Percentiles rank a stretch among this genome's conserved stretches.
Conservation (phyloP, 2,888 invertebrate species). For the Nephrotoma appendiculata region DNA sequence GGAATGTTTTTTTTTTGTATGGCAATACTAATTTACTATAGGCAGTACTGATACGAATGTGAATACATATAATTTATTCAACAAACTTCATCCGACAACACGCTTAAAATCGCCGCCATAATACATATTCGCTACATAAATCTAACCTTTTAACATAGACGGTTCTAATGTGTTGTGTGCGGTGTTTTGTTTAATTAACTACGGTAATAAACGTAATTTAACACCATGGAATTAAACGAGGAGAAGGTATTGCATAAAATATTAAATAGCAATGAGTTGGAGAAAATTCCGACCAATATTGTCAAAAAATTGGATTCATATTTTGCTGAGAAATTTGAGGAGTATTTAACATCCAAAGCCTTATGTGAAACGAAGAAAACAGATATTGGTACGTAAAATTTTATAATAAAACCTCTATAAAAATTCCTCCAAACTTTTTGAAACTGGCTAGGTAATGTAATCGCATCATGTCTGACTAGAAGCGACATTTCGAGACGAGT, state of each 20-base stretch:
- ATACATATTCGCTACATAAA: not conserved
- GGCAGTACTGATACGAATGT: not conserved
- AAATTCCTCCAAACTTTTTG: not conserved
- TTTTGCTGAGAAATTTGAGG: conserved; percentile 48
- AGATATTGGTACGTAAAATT: conserved; percentile 21
- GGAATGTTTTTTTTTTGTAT: not conserved
- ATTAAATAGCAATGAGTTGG: conserved; percentile 39
- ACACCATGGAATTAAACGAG: conserved; percentile 26
- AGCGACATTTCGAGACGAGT: not conserved
- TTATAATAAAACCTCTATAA: not conserved
- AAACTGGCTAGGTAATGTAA: not conserved
- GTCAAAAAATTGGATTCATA: conserved; percentile 46
- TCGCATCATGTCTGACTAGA: not conserved
- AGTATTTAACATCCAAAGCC: conserved; percentile 58
- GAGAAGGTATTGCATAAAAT: conserved; percentile 30
- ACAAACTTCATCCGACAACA: conserved; percentile 1
- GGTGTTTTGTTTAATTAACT: not conserved
- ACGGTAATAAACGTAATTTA: not conserved
- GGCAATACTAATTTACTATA: not conserved
- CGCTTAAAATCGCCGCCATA: conserved; percentile 4
- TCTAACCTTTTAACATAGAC: conserved; percentile 1
- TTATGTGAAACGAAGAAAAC: conserved; percentile 39
- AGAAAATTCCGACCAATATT: conserved; percentile 37
- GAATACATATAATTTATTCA: not conserved
- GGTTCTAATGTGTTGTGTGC: not conserved